These are phyloP conservation scores for Trachelus iudaicus DNA, from an alignment of 2,888 invertebrate genomes.

Conservation along the genomic window DNA sequence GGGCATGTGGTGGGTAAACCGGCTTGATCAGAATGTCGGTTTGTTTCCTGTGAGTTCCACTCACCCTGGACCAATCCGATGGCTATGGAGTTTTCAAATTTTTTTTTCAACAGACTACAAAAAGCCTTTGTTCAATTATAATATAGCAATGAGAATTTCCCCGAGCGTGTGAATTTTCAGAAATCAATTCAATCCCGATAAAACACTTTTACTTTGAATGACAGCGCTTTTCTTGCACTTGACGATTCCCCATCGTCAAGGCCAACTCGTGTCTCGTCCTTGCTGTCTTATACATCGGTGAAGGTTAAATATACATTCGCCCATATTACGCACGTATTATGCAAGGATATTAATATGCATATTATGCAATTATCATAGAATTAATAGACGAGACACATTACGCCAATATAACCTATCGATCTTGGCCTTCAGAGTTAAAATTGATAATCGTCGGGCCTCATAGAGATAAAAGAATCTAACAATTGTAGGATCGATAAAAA, in stretches of 20 bases:
- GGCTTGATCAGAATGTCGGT: background rate
- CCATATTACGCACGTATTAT: background rate
- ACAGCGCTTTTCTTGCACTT: background rate
- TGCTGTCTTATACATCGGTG: background rate
- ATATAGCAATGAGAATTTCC: background rate
- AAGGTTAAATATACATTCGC: conserved; percentile 1
- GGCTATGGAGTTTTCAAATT: background rate
- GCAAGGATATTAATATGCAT: background rate
- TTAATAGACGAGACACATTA: background rate
- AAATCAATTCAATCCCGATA: background rate
- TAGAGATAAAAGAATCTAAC: background rate
- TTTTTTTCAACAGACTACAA: background rate
- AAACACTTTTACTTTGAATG: background rate
- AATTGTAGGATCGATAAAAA: background rate
- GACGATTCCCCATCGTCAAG: background rate
- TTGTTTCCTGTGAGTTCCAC: background rate
- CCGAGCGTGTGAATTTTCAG: background rate
- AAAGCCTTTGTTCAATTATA: background rate
- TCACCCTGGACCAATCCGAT: background rate
- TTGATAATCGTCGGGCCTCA: background rate
- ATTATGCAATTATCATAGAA: background rate
- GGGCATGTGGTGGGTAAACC: background rate
- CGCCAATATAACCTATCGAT: background rate
- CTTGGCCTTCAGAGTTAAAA: background rate
- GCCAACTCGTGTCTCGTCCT: background rate